A percentile compares a stretch with the other conserved stretches of the same genome.
These are phyloP conservation scores for Caretta caretta DNA, from an alignment of 2,113 vertebrate genomes.

Conservation along the genomic window DNA sequence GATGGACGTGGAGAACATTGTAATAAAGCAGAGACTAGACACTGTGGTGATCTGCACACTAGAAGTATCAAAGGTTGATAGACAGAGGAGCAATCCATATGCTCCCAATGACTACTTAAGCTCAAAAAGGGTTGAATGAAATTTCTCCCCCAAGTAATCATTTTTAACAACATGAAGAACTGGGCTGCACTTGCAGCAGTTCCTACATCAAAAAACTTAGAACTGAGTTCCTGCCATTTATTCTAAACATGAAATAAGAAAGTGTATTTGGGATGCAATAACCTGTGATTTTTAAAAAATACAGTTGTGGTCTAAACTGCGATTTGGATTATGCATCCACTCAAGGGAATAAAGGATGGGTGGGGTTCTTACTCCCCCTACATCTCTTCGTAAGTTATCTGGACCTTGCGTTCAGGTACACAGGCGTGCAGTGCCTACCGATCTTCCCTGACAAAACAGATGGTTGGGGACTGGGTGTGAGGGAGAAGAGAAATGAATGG, in stretches of 20 bases:
- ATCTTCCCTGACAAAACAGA: neutral
- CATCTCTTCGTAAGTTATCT: neutral
- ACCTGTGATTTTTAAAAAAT: neutral
- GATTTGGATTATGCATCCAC: neutral
- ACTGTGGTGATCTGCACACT: neutral
- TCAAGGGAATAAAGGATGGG: neutral
- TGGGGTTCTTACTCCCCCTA: neutral
- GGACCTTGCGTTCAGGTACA: neutral
- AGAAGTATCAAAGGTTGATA: accelerated
- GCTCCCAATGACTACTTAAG: neutral
- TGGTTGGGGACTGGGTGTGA: neutral
- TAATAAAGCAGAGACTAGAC: neutral
- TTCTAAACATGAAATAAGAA: neutral
- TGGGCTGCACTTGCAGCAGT: neutral
- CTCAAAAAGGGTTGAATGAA: neutral
- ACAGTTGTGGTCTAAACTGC: neutral
- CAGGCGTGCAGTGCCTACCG: neutral
- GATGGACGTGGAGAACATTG: neutral
- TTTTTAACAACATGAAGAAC: neutral
- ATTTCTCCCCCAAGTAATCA: neutral
- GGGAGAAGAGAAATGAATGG: neutral
- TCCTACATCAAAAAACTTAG: accelerated
- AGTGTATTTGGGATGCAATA: neutral
- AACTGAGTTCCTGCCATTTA: neutral
- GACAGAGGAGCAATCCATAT: accelerated